Evolutionary conservation across 2,113 vertebrate species (phyloP).

Genomic region (Tamias sibiricus): DNA sequence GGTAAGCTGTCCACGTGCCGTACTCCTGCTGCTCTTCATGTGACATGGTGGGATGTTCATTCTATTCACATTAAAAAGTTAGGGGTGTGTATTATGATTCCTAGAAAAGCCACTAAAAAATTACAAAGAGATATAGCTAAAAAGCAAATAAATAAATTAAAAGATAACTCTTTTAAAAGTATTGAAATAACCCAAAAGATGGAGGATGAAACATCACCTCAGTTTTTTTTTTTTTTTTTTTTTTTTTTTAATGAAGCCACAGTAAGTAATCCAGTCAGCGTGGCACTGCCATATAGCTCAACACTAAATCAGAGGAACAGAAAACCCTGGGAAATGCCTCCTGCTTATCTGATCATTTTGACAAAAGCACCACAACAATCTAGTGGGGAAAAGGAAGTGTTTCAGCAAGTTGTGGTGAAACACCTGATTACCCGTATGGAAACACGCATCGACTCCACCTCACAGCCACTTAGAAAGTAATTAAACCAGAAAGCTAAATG

Average conservation of each 20-base stretch:
- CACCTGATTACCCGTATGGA: neutral
- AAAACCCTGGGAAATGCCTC: neutral
- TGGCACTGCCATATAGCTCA: neutral
- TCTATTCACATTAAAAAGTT: neutral
- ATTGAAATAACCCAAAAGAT: neutral
- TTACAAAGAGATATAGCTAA: neutral
- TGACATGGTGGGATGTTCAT: neutral
- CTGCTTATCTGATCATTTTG: neutral
- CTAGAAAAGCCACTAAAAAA: neutral
- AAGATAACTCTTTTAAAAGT: neutral
- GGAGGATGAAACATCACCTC: neutral
- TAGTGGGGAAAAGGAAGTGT: neutral
- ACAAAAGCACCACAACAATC: neutral
- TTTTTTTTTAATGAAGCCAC: neutral
- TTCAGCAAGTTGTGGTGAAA: neutral
- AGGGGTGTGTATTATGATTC: neutral
- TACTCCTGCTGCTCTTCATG: neutral
- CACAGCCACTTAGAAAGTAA: neutral
- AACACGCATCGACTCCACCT: neutral
- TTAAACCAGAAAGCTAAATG: neutral
- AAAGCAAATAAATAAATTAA: neutral
- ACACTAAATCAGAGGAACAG: neutral
- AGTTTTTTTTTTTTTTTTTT: neutral
- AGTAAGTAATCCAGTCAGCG: neutral
- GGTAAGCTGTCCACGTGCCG: neutral